Evolutionary conservation across 2,888 invertebrate species (phyloP), one percentile per base, ranked within the genome.

Genomic region (Lasioglossum figueresi): DNA sequence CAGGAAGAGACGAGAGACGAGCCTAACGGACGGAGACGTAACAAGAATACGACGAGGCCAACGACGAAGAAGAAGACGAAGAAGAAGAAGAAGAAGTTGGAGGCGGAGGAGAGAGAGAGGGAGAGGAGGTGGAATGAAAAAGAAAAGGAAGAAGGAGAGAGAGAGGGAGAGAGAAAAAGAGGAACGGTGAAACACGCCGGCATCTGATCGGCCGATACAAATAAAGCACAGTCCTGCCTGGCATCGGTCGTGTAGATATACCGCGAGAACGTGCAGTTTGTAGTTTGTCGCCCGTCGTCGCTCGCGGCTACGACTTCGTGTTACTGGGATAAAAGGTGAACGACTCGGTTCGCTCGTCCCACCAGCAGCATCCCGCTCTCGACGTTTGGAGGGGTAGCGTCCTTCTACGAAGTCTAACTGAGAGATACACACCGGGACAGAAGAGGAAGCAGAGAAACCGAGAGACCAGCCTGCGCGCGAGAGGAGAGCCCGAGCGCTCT

Each of bases 261-360:
- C 83, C 88, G 91, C 90, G 90, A 89, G 89, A 91, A 88, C 90
- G 91, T 92, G 93, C 92, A 93, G 92, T 92, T 93, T 92, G 92
- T 91, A 92, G 91, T 92, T 93, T 92, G 92, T 93, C 92, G 92
- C 90, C 89, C 91, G 87, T 91, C 91, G 89, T 92, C 91, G 92
- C 92, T 91, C 90, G 91, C 90, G 92, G 92, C 92, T 92, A 92
- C 92, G 93, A 93, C 93, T 95, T 94, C 93, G 94, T 95, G 94
- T 95, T 95, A 95, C 94, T 95, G 94, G 95, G 94, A 95, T 95
- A 95, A 95, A 95, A 95, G 95, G 95, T 95, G 95, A 95, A 95
- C 93, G 95, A 94, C 94, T 93, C 93, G 91, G 93, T 77, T 75
- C 80, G 88, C 37, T 91, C 90, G 92, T 92, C 91, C 92, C 92